Percentiles rank a stretch among this genome's conserved stretches.
These are phyloP conservation scores for Coleophora flavipennella DNA, from an alignment of 2,888 invertebrate species.

Conservation along the genomic window DNA sequence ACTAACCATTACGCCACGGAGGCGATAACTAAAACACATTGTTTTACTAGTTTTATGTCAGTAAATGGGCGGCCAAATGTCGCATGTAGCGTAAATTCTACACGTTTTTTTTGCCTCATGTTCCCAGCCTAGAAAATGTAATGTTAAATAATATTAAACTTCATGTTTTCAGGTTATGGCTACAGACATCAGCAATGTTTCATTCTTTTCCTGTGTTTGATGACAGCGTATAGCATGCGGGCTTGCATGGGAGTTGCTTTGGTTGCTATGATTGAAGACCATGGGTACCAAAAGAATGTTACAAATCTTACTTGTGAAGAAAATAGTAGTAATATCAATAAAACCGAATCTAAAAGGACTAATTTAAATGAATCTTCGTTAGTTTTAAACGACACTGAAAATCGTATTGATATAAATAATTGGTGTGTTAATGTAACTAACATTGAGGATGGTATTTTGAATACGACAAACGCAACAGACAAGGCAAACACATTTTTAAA, in stretches of 20 bases:
- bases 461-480: no score
- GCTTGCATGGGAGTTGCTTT: slow-evolving; percentile 77
- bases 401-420: not conserved
- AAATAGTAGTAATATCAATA: not conserved
- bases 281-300: not conserved
- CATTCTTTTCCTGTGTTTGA: slow-evolving; percentile 69
- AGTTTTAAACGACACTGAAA: not conserved
- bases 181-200: slow-evolving; percentile 73
- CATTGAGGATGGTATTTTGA: not conserved
- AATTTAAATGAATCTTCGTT: no score
- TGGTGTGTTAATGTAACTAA: not conserved
- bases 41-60: no score
- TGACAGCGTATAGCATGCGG: slow-evolving; percentile 75
- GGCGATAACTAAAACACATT: no score
- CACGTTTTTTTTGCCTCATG: no score
- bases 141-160: no score
- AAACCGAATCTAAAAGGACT: no score
- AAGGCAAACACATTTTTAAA: slow-evolving; percentile 25
- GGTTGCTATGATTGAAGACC: slow-evolving; percentile 70
- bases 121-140: no score
- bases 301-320: not conserved
- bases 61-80: no score
- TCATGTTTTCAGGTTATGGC: slow-evolving; percentile 41
- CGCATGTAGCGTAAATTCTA: no score
- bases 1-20: no score